These are phyloP conservation scores for Mycteria americana DNA, from an alignment of 2,797 vertebrate genomes.

Conservation along the genomic window DNA sequence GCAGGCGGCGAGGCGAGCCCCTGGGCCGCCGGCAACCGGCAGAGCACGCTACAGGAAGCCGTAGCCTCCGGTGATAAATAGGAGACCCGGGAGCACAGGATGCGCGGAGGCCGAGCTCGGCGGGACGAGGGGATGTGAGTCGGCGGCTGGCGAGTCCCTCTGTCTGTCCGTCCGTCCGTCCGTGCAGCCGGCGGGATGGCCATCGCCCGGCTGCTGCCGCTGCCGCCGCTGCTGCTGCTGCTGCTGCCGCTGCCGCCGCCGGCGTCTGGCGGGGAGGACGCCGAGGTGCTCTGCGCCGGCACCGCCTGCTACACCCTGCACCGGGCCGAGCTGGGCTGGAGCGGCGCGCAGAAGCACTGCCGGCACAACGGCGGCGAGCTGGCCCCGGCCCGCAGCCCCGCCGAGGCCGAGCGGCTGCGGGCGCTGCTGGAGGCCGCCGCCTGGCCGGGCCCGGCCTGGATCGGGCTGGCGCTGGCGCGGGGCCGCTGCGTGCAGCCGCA, in stretches of 20 bases:
- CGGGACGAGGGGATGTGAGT: constrained; percentile 62
- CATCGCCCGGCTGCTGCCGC: neutral
- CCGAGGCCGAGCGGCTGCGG: constrained; percentile 56
- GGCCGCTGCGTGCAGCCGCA: constrained; percentile 53
- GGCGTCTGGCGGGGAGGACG: neutral
- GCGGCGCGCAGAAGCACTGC: constrained; percentile 59
- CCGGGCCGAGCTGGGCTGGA: constrained; percentile 30
- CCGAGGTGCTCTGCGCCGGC: constrained; percentile 55
- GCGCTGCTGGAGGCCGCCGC: neutral
- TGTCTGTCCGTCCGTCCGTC: neutral
- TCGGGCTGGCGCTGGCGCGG: constrained; percentile 69
- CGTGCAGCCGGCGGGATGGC: neutral
- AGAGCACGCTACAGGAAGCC: constrained; percentile 71
- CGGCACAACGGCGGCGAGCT: constrained; percentile 72
- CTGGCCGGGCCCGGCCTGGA: constrained; percentile 64
- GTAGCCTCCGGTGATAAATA: constrained; percentile 76
- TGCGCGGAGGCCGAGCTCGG: constrained; percentile 47
- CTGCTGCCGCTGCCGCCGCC: neutral
- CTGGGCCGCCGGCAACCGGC: constrained; percentile 29
- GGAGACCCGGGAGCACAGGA: constrained; percentile 74
- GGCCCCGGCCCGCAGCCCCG: constrained; percentile 39
- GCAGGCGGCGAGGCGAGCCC: neutral
- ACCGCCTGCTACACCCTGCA: constrained; percentile 75
- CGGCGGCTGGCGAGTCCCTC: neutral
- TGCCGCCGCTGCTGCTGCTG: neutral